Conservation (phyloP, 2,888 invertebrate species). For the Euzophera pinguis region DNA sequence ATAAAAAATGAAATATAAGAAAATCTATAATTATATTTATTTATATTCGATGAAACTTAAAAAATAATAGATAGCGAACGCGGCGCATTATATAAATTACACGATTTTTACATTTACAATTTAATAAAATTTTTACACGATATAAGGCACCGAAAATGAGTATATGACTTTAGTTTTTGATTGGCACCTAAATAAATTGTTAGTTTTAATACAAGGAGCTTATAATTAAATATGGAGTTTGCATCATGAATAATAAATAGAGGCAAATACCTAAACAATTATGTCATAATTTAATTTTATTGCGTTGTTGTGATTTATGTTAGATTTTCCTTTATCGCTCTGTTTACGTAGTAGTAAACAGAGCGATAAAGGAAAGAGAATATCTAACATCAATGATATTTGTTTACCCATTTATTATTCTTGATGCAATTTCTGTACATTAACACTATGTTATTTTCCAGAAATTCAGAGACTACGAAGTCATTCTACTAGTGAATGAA, state of each 20-base stretch:
- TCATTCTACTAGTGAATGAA: too few species aligned
- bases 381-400: too few species aligned
- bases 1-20: slow-evolving; percentile 23
- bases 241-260: neutral
- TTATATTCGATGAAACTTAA: slow-evolving; percentile 59
- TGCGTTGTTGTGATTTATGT: too few species aligned
- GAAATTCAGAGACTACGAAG: too few species aligned
- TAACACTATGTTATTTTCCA: too few species aligned
- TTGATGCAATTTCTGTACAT: too few species aligned
- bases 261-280: neutral
- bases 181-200: slow-evolving; percentile 31
- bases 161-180: slow-evolving; percentile 48
- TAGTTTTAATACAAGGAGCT: neutral
- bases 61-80: slow-evolving; percentile 56
- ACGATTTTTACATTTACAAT: slow-evolving; percentile 57
- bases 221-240: neutral
- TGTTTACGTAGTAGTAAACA: too few species aligned
- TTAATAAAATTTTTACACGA: slow-evolving; percentile 50
- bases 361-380: too few species aligned
- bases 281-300: too few species aligned
- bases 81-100: slow-evolving; percentile 64
- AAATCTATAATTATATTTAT: slow-evolving; percentile 41
- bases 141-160: slow-evolving; percentile 66
- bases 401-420: too few species aligned
- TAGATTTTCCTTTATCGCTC: too few species aligned